Evolutionary conservation across 2,113 vertebrate genomes (phyloP).

Genomic region (Semnornis frantzii): DNA sequence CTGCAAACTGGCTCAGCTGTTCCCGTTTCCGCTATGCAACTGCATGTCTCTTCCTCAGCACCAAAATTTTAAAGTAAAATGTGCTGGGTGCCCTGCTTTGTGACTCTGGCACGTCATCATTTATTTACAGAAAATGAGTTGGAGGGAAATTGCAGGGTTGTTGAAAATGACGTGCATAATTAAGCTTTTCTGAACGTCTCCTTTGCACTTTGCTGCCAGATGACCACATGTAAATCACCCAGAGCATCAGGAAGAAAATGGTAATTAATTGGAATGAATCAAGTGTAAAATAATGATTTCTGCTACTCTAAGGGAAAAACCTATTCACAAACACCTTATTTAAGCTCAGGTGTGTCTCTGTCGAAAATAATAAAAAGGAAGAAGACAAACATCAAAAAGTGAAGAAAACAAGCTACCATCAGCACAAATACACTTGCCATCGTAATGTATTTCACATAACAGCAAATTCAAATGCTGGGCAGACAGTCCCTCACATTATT

Average conservation of each 20-base stretch:
- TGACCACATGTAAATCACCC: not conserved
- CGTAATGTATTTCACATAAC: not conserved
- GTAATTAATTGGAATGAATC: not conserved
- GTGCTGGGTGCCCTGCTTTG: not conserved
- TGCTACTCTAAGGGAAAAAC: not conserved
- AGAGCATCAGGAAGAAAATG: not conserved
- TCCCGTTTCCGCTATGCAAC: not conserved
- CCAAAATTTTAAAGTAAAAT: constrained; percentile 21
- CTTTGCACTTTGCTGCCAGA: not conserved
- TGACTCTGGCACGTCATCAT: not conserved
- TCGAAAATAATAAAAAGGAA: not conserved
- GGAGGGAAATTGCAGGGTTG: not conserved
- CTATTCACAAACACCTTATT: not conserved
- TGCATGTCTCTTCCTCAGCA: not conserved
- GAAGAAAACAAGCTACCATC: constrained; percentile 16
- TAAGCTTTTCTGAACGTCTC: not conserved
- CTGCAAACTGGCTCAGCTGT: not conserved
- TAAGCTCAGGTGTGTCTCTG: not conserved
- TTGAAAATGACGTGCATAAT: not conserved
- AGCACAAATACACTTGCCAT: not conserved
- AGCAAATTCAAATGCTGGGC: not conserved
- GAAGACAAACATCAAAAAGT: not conserved
- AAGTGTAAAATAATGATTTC: not conserved
- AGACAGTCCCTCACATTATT: not conserved
- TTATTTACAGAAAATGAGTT: constrained; percentile 7